These are phyloP conservation scores for Xerus rutilus DNA, from an alignment of 2,797 vertebrate genomes.

Conservation along the genomic window DNA sequence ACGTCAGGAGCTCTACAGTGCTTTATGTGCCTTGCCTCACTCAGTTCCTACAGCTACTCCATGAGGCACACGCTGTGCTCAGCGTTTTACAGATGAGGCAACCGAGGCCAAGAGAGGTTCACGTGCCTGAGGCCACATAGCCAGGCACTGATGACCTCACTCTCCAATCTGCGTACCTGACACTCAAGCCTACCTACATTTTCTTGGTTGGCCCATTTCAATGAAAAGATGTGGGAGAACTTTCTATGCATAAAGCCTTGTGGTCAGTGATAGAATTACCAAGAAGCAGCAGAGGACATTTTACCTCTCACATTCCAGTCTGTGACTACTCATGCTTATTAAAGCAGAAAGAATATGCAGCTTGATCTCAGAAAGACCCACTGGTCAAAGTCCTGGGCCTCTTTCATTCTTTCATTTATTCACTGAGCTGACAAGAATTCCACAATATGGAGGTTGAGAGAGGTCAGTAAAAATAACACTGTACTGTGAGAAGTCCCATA, in stretches of 20 bases:
- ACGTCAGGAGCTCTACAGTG: not conserved
- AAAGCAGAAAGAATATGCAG: not conserved
- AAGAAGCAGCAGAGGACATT: not conserved
- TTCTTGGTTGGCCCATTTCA: not conserved
- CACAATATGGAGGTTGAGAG: not conserved
- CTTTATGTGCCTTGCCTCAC: not conserved
- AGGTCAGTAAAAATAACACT: not conserved
- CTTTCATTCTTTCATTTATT: not conserved
- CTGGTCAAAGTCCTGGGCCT: not conserved
- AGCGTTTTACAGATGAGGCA: not conserved
- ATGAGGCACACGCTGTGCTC: not conserved
- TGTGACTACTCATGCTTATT: not conserved
- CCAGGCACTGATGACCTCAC: not conserved
- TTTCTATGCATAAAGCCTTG: not conserved
- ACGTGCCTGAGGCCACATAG: not conserved
- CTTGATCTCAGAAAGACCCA: conserved; percentile 8
- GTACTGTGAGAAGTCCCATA: not conserved
- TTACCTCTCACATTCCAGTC: not conserved
- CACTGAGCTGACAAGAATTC: not conserved
- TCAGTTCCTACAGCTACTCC: not conserved
- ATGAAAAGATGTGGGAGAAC: not conserved
- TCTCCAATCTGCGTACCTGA: not conserved
- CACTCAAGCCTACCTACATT: not conserved
- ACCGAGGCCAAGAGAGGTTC: not conserved
- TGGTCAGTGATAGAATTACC: not conserved